Percentiles rank a stretch among this genome's conserved stretches.
phyloP scores from a whole-genome alignment of 2,888 invertebrate species.

The Epinotia bilunana region DNA sequence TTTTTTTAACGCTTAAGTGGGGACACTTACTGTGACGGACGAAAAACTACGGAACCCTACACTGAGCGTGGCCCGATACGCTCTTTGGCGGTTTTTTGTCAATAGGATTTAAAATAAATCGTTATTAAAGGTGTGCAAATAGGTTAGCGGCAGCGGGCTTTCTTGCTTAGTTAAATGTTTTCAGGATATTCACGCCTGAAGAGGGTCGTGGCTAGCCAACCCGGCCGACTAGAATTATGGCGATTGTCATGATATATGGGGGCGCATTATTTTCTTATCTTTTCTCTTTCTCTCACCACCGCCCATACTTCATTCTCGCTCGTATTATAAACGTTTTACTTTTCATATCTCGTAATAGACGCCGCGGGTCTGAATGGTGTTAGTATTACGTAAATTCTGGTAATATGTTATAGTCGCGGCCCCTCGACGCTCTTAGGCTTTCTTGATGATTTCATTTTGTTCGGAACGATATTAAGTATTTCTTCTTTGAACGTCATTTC shows the following conservation, averaged over 20 bases:
- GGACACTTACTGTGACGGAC: no score
- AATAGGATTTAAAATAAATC: constrained; percentile 23
- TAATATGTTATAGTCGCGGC: constrained; percentile 70
- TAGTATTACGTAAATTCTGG: constrained; percentile 74
- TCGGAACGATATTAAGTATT: constrained; percentile 64
- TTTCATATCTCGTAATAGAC: constrained; percentile 78
- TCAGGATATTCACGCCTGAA: constrained; percentile 72
- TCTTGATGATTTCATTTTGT: constrained; percentile 69
- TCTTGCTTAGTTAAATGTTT: constrained; percentile 76
- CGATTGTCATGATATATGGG: constrained; percentile 84
- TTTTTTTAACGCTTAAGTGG: no score
- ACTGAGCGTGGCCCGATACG: no score
- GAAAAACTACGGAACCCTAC: no score
- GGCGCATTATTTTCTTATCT: constrained; percentile 84
- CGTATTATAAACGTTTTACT: constrained; percentile 81
- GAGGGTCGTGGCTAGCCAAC: constrained; percentile 76
- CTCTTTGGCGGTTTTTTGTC: no score
- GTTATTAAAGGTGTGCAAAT: constrained; percentile 50
- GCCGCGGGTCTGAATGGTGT: constrained; percentile 70
- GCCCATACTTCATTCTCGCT: constrained; percentile 79
- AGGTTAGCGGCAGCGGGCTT: constrained; percentile 53
- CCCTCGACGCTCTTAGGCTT: constrained; percentile 55
- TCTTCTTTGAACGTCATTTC: constrained; percentile 65
- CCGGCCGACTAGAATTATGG: constrained; percentile 76
- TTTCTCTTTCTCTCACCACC: constrained; percentile 82